A percentile compares a stretch with the other conserved stretches of the same genome.
These are phyloP conservation scores for Melopsittacus undulatus DNA, from an alignment of 2,797 vertebrate species.

Conservation along the genomic window DNA sequence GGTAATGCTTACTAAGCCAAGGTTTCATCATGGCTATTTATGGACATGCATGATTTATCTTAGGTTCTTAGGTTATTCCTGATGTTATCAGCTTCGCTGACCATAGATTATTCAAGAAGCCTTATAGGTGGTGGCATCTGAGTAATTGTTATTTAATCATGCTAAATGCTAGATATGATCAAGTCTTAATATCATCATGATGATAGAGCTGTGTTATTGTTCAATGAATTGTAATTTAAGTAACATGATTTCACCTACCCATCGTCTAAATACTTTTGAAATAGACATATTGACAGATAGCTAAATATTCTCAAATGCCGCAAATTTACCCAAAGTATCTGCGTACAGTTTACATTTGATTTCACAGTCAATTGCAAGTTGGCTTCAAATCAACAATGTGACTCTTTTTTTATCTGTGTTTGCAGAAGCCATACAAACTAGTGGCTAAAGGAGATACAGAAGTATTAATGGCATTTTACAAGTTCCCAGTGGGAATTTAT, in stretches of 20 bases:
- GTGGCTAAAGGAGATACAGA: background rate
- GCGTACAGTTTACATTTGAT: background rate
- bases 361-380: background rate
- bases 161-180: background rate
- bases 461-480: background rate
- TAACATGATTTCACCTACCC: background rate
- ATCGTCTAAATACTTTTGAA: background rate
- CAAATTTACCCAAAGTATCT: background rate
- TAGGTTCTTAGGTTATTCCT: background rate
- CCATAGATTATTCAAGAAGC: background rate
- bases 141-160: background rate
- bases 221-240: background rate
- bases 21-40: background rate
- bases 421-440: background rate
- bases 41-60: background rate
- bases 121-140: background rate
- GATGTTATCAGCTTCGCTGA: background rate
- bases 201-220: background rate
- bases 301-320: background rate
- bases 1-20: background rate
- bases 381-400: background rate
- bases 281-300: slow-evolving; percentile 33
- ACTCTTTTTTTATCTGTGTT: background rate
- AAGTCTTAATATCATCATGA: background rate
- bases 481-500: background rate